phyloP scores from a whole-genome alignment of 2,797 vertebrate genomes.

The Ptychadena robeensis region DNA sequence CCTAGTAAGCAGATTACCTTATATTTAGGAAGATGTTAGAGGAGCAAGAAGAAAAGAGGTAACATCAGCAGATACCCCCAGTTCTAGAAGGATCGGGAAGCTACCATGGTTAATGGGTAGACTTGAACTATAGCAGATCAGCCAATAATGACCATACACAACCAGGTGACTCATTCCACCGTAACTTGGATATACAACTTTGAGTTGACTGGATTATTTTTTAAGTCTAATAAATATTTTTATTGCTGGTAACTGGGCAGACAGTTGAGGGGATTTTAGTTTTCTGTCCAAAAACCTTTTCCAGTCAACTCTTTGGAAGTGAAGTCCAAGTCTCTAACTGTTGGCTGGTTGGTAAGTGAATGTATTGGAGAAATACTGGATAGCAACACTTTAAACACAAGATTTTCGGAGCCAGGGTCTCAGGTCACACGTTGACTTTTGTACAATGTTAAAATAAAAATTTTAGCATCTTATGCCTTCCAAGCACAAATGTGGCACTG shows the following conservation, averaged over 20 bases:
- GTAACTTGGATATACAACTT: too few species aligned
- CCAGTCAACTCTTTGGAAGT: neutral
- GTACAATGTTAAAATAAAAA: neutral
- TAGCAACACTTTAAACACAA: neutral
- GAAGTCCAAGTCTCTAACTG: neutral
- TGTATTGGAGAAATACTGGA: neutral
- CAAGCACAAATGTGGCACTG: neutral
- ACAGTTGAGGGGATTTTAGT: neutral
- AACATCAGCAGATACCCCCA: too few species aligned
- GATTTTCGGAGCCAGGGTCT: neutral
- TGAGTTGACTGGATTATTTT: neutral
- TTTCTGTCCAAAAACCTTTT: slow-evolving; percentile 5
- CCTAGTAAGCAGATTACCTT: too few species aligned
- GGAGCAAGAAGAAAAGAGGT: too few species aligned
- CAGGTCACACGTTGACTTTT: neutral
- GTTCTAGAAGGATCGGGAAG: too few species aligned
- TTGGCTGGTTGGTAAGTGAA: neutral
- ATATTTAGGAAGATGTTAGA: too few species aligned
- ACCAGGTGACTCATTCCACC: too few species aligned
- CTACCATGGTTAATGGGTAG: too few species aligned
- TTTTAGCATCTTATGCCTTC: neutral
- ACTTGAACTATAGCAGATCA: too few species aligned
- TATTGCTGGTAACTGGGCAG: neutral
- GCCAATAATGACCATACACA: too few species aligned
- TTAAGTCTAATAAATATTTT: neutral